These are phyloP conservation scores for Rhinoptilus africanus DNA, from an alignment of 2,113 vertebrate genomes.

Conservation along the genomic window DNA sequence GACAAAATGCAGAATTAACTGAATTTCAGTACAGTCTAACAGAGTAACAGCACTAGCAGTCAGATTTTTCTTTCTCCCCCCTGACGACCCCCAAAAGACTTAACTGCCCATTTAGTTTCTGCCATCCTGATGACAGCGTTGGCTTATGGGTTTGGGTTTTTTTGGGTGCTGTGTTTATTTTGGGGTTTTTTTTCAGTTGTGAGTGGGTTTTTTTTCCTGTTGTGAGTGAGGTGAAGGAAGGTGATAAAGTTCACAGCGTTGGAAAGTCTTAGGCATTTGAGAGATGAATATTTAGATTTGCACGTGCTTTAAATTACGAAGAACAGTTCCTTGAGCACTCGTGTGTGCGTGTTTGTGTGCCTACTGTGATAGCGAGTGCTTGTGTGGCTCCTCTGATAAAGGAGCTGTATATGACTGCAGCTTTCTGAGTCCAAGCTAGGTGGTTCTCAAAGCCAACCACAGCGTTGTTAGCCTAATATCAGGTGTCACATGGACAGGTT, in stretches of 20 bases:
- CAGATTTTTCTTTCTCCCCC: background rate
- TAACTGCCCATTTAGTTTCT: background rate
- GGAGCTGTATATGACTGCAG: background rate
- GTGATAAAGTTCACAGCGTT: background rate
- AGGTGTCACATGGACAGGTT: background rate
- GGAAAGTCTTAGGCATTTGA: background rate
- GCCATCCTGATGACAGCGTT: background rate
- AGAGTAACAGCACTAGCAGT: background rate
- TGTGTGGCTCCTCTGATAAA: background rate
- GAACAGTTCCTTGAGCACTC: background rate
- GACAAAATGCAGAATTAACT: background rate
- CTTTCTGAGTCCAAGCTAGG: background rate
- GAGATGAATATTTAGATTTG: background rate
- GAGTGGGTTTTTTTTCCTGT: too few species aligned
- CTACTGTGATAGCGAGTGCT: background rate
- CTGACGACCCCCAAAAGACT: accelerated
- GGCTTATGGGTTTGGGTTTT: background rate
- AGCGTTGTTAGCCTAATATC: background rate
- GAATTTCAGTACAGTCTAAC: background rate
- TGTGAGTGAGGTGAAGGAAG: background rate
- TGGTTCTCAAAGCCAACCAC: background rate
- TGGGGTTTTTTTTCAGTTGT: background rate
- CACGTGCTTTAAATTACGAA: background rate
- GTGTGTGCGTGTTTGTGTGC: background rate
- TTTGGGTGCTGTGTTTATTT: background rate